A percentile compares a stretch with the other conserved stretches of the same genome.
These are phyloP conservation scores for Cliona cf. orientalis DNA, from an alignment of 37 sponge, comb jelly and placozoan species.

Conservation along the genomic window DNA sequence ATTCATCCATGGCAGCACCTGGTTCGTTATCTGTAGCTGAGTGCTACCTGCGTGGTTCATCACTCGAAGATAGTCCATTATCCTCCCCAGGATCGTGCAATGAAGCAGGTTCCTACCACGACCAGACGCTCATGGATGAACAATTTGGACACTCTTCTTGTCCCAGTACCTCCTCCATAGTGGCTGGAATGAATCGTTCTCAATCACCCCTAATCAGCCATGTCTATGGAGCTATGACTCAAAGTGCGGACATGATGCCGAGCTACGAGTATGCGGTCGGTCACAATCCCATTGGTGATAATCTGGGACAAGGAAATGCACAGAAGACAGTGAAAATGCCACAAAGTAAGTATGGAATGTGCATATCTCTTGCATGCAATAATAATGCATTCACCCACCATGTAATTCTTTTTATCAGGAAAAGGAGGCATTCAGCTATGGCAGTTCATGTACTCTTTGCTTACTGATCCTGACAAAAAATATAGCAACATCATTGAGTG, in stretches of 20 bases:
- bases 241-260: conserved; percentile 1
- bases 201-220: neutral
- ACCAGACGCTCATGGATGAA: neutral
- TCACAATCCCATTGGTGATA: neutral
- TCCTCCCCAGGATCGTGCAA: conserved; percentile 48
- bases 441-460: conserved; percentile 84
- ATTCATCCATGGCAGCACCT: neutral
- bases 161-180: neutral
- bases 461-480: conserved; percentile 46
- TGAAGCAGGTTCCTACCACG: too few relatives aligned
- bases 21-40: neutral
- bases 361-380: neutral
- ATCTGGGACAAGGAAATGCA: conserved; percentile 1
- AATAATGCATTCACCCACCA: neutral
- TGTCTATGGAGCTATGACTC: neutral
- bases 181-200: neutral
- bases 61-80: conserved; percentile 33
- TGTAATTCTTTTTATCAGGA: conserved; percentile 19
- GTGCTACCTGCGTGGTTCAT: conserved; percentile 12
- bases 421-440: conserved; percentile 89
- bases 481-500: conserved; percentile 72
- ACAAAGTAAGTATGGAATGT: conserved; percentile 63
- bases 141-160: neutral
- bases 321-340: conserved; percentile 58
- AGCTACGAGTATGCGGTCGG: neutral